Evolutionary conservation across 1,140 invertebrate genomes (phyloP).

Genomic region (Marisa cornuarietis): DNA sequence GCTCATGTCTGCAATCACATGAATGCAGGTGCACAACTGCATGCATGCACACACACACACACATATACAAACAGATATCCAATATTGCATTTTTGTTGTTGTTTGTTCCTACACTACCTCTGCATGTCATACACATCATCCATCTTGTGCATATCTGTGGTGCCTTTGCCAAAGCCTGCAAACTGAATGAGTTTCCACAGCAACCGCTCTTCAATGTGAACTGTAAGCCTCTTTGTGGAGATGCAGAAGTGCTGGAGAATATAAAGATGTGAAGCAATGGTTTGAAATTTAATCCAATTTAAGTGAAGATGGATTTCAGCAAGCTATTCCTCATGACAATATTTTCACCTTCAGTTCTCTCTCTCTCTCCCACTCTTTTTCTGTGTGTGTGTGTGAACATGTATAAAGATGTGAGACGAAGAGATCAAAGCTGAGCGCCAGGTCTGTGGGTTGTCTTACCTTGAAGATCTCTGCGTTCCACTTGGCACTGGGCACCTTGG

Average conservation of each 20-base stretch:
- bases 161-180: slow-evolving; percentile 66
- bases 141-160: slow-evolving; percentile 67
- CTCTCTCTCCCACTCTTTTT: not conserved
- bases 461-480: slow-evolving; percentile 81
- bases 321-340: not conserved
- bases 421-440: not conserved
- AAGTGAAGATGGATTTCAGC: too few relatives aligned
- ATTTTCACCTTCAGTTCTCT: not conserved
- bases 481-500: slow-evolving; percentile 74
- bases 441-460: slow-evolving; percentile 55
- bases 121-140: slow-evolving; percentile 78
- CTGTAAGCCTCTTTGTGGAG: slow-evolving; percentile 81
- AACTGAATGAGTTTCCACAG: slow-evolving; percentile 86
- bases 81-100: not conserved
- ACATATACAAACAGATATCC: not conserved
- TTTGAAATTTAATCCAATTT: too few relatives aligned
- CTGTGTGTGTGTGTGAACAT: slow-evolving; percentile 31
- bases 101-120: slow-evolving; percentile 21
- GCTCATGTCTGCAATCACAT: not conserved
- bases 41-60: slow-evolving; percentile 4
- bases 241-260: slow-evolving; percentile 79
- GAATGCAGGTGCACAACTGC: slow-evolving; percentile 59
- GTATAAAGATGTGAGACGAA: not conserved
- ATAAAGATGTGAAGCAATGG: too few relatives aligned
- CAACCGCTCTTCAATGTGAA: slow-evolving; percentile 88